Percentiles rank a stretch among this genome's conserved stretches.
These are phyloP conservation scores for Ictidomys tridecemlineatus DNA, from an alignment of 2,113 vertebrate species.

Conservation along the genomic window DNA sequence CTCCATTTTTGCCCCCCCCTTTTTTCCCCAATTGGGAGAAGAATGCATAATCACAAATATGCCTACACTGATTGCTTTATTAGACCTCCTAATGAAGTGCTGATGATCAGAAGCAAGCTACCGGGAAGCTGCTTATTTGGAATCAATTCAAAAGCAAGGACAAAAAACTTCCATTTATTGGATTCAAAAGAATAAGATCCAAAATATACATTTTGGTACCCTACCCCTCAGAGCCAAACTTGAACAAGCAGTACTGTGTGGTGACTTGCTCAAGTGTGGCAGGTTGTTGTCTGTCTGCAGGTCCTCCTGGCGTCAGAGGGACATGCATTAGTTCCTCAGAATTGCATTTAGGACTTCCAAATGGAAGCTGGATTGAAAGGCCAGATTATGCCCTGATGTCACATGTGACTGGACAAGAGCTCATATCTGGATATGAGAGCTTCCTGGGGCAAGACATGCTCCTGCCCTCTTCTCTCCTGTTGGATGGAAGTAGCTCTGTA, in stretches of 20 bases:
- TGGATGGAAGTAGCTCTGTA: background rate
- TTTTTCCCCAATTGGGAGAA: background rate
- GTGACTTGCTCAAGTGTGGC: background rate
- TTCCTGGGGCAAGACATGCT: background rate
- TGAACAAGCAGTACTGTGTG: too few species aligned
- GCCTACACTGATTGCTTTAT: background rate
- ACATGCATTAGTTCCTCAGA: background rate
- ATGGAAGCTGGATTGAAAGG: background rate
- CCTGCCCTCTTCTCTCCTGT: background rate
- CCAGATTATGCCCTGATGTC: background rate
- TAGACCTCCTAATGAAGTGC: constrained; percentile 2
- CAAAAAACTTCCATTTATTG: background rate
- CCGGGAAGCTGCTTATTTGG: background rate
- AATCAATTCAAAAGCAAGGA: constrained; percentile 13
- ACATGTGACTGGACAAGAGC: background rate
- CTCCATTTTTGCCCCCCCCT: background rate
- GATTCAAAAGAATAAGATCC: background rate
- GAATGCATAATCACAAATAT: background rate
- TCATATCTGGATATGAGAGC: background rate
- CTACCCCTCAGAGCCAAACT: too few species aligned
- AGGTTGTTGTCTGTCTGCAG: background rate
- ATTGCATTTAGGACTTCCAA: background rate
- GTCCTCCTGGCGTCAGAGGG: background rate
- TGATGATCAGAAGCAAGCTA: background rate
- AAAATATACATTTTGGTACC: background rate